Evolutionary conservation across 2,888 invertebrate genomes (phyloP).

Genomic region (Cylindroiulus punctatus): DNA sequence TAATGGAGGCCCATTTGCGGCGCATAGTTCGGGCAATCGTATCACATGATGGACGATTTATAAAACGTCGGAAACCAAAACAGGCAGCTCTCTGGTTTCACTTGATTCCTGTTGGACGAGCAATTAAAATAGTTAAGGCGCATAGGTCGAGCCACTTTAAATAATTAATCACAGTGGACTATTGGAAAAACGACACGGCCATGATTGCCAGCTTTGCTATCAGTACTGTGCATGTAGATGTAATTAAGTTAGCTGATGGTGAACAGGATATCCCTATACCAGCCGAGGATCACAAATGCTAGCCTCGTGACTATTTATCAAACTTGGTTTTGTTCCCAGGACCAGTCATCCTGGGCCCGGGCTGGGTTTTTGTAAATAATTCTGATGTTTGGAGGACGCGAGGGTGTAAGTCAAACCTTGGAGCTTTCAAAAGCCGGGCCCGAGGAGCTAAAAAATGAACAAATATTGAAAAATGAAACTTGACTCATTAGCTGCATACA

Average conservation of each 20-base stretch:
- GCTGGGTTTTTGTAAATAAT: slow-evolving; percentile 16
- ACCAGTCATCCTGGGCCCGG: not conserved
- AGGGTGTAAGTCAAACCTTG: not conserved
- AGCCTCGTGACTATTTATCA: not conserved
- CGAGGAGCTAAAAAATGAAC: not conserved
- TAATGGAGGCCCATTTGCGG: no score
- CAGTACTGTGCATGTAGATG: not conserved
- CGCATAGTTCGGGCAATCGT: no score
- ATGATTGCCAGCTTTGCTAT: not conserved
- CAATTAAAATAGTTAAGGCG: not conserved
- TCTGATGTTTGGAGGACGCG: not conserved
- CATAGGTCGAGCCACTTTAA: not conserved
- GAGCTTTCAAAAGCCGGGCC: not conserved
- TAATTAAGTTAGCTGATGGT: not conserved
- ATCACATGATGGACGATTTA: no score
- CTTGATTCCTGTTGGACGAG: not conserved
- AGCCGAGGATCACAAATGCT: not conserved
- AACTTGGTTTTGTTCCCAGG: not conserved
- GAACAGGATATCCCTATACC: not conserved
- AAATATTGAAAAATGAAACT: not conserved
- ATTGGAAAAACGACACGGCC: not conserved
- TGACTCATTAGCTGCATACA: not conserved
- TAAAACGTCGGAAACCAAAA: no score
- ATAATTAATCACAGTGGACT: not conserved
- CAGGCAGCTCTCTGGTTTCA: not conserved